Base-by-base conservation (phyloP, 2,797 vertebrate species). In the Spinibarbus caldwelli region DNA sequence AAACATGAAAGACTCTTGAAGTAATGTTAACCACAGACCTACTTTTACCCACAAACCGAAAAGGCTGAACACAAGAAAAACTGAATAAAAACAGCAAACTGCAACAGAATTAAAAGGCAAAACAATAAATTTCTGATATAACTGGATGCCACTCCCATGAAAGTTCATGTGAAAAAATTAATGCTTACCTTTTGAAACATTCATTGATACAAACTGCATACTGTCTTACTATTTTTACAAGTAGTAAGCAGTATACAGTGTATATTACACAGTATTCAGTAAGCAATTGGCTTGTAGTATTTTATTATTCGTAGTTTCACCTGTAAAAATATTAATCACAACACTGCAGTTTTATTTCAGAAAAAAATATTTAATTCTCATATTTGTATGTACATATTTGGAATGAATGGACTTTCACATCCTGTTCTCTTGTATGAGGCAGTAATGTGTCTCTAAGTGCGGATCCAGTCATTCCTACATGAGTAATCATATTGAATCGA, bases 311-410 rank as follows among this genome's bases (percentile, higher is more conserved):
- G 1, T 49, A 49, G 45, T 47, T 5, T 57, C 36, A 12, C 34
- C 47, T 23, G 43, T 29, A 31, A 34, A 64, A 47, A 78, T 77
- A 64, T 78, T 2, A 67, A 23, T 68, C 66, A 68, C 70, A 68
- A 82, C 34, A 77, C 52, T 17, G 34, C 84, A 45, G 78, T 36
- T 36, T 88, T 89, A 82, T 93, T 90, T 72, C 83, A 72, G 90
- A 94, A 96, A 95, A 95, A 95, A 89, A 95, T 95, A 94, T 86
- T 95, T 96, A 94, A 95, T 94, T 95, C 90, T 91, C 90, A 92
- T 91, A 94, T 94, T 93, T 93, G 86, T 93, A 90, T 89, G 90
- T 94, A 94, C 92, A 93, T 91, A 82, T 92, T 85, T 88, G 77
- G 87, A 82, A 83, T 83, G 81, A 64, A 83, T 54, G 64, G 45